phyloP scores from a whole-genome alignment of 2,888 invertebrate genomes.

The Machimus atricapillus region DNA sequence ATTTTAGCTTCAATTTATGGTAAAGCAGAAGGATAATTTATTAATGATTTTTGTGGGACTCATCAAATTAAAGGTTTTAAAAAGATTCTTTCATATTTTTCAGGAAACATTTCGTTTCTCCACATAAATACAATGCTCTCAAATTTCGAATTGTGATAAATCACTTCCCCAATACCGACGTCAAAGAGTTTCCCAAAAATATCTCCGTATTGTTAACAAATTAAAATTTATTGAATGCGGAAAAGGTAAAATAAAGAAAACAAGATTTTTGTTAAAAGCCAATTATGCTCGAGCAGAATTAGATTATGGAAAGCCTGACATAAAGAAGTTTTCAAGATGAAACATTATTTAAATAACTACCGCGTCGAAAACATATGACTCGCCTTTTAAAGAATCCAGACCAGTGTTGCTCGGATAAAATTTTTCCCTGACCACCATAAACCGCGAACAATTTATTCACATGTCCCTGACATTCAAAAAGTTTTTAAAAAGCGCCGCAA shows the following conservation, averaged over 20 bases:
- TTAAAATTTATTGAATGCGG: background rate
- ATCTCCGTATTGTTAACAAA: background rate
- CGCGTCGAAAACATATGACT: background rate
- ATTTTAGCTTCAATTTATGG: background rate
- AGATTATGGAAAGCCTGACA: background rate
- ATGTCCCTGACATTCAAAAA: conserved; percentile 11
- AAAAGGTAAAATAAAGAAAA: background rate
- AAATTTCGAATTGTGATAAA: background rate
- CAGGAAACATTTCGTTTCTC: background rate
- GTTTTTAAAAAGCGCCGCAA: background rate
- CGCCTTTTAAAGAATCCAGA: background rate
- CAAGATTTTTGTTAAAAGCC: background rate
- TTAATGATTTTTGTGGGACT: background rate
- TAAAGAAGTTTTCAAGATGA: background rate
- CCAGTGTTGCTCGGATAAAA: background rate
- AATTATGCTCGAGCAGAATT: background rate
- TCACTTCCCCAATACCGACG: background rate
- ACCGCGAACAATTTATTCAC: background rate
- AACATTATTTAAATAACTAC: background rate
- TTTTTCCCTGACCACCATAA: background rate
- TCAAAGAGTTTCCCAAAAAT: background rate
- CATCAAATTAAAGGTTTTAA: background rate
- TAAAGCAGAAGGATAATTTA: background rate
- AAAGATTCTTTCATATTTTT: background rate
- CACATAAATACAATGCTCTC: background rate